Evolutionary conservation across 2,888 invertebrate genomes (phyloP), one percentile per base, ranked within the genome.

Genomic region (Maniola hyperantus): DNA sequence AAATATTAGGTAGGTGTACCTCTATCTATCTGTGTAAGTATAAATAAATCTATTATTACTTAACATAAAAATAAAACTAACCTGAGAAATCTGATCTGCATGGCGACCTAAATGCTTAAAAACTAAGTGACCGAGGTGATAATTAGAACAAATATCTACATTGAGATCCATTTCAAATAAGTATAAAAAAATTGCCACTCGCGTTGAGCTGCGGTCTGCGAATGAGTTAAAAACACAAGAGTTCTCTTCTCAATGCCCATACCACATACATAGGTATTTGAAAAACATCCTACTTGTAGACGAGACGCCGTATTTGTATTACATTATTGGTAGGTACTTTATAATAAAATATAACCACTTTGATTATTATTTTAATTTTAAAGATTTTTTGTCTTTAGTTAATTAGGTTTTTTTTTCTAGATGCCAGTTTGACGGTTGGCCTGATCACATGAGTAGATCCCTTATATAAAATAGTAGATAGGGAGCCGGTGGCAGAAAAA

Each of bases 61-160:
- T n/a, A n/a, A 64, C 18, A 34, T 5, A 39, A 55, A 36, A 36
- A 39, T 36, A 54, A 62, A 39, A 71, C 68, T 44, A n/a, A 72
- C 72, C 71, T 72, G 72, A 50, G 34, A 65, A 50, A 72, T 8
- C 64, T 34, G 33, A 6, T 72, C 33, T 26, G 46, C 61, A 5
- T 74, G 70, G 10, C 63, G 51, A 51, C 68, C 78, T 64, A 84
- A 66, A 15, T 71, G 67, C 15, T 83, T 78, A 65, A 82, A 36
- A 34, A 83, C 64, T 13, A 82, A 54, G 63, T 84, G 78, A 6
- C 84, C 87, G 48, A 83, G 62, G 65, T 83, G 80, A 54, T 75
- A 78, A 33, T 80, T 20, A 10, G 64, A 42, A 26, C 64, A 44
- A 39, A 64, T 26, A 36, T 67, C 59, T 20, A 36, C 64, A 10